Evolutionary conservation across 2,888 invertebrate genomes (phyloP).

Genomic region (Chloromyia formosa): DNA sequence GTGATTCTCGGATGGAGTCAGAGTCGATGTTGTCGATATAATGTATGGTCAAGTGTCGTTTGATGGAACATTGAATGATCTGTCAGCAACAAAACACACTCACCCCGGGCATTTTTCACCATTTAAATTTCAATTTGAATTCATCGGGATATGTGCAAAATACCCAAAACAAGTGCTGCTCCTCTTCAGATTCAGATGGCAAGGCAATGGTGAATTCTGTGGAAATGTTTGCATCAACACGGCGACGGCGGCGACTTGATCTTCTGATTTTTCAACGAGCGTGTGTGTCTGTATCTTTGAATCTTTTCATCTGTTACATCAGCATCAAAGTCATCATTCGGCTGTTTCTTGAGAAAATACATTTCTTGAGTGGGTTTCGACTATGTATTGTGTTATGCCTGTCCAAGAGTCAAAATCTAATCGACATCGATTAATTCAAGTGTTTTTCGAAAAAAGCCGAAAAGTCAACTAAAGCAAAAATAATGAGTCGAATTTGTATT

Average conservation of each 20-base stretch:
- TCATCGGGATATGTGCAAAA: background rate
- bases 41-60: constrained; percentile 28
- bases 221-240: background rate
- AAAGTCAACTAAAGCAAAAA: background rate
- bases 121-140: background rate
- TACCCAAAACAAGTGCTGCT: background rate
- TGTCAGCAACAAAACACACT: background rate
- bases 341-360: background rate
- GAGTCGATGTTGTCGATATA: background rate
- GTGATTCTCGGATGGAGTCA: background rate
- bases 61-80: constrained; percentile 17
- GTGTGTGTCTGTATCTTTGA: background rate
- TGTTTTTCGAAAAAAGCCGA: background rate
- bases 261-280: background rate
- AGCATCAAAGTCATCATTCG: background rate
- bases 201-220: background rate
- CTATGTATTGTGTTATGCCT: background rate
- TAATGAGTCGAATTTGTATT: constrained; percentile 33
- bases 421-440: background rate
- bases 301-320: constrained; percentile 19
- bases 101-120: background rate
- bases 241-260: background rate
- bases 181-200: background rate
- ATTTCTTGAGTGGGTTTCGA: background rate
- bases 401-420: constrained; percentile 22